Percentiles rank a stretch among this genome's conserved stretches.
These are phyloP conservation scores for Eupleurogrammus muticus DNA, from an alignment of 2,797 vertebrate genomes.

Conservation along the genomic window DNA sequence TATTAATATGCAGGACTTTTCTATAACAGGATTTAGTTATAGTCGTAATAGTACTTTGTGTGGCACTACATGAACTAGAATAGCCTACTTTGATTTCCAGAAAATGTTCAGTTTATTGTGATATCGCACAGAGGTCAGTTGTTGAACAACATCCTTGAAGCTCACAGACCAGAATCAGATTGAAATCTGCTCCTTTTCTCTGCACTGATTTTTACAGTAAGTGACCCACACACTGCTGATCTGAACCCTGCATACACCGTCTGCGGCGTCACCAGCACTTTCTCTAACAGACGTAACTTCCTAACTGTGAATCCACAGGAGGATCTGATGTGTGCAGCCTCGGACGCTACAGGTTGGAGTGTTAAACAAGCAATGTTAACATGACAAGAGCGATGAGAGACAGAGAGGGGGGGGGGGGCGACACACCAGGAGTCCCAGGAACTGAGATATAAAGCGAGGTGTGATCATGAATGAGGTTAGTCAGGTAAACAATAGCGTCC, in stretches of 20 bases:
- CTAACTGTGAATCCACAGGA: slow-evolving; percentile 43
- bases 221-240: slow-evolving; percentile 18
- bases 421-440: background rate
- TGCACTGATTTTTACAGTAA: slow-evolving; percentile 16
- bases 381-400: slow-evolving; percentile 40
- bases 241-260: slow-evolving; percentile 28
- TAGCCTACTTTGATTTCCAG: too few relatives aligned
- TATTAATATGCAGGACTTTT: too few relatives aligned
- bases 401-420: background rate
- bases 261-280: slow-evolving; percentile 66
- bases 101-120: too few relatives aligned
- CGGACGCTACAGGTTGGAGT: slow-evolving; percentile 37
- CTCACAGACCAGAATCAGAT: too few relatives aligned
- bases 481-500: slow-evolving; percentile 38
- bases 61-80: too few relatives aligned
- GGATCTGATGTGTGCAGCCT: slow-evolving; percentile 31
- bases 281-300: slow-evolving; percentile 73
- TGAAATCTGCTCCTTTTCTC: too few relatives aligned
- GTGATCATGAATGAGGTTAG: slow-evolving; percentile 19
- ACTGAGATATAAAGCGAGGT: slow-evolving; percentile 4
- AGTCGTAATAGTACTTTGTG: too few relatives aligned
- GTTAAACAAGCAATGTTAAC: slow-evolving; percentile 48
- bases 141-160: background rate
- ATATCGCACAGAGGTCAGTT: background rate
- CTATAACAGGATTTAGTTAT: too few relatives aligned